Base-by-base conservation (phyloP, 1,140 invertebrate genomes). In the Brachystomella parvula region DNA sequence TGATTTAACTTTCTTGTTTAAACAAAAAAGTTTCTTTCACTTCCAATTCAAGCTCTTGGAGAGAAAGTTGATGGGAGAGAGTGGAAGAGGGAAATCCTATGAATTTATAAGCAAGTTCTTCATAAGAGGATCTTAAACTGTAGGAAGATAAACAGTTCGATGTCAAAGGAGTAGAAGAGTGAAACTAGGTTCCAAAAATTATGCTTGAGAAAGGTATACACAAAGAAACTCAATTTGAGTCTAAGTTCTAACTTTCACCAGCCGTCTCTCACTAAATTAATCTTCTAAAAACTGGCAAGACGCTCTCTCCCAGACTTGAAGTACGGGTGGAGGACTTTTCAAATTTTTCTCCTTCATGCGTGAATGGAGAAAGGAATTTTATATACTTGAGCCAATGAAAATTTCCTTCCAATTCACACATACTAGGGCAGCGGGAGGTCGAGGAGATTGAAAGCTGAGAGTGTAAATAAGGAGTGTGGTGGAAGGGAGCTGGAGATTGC, bases 141-240 rank as follows among this genome's bases (percentile, higher is more conserved):
- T 53, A 12, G 6, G 3, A 53, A 24, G 24, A 24, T 53, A 15
- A 53, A 53, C 49, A 53, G 15, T 19, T 6, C 3, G 15, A 53
- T 53, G 24, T 60, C 58, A 35, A 60, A 60, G 44, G 44, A 47
- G n/a, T n/a, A n/a, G n/a, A n/a, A n/a, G n/a, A n/a, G n/a, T n/a
- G n/a, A n/a, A n/a, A n/a, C n/a, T n/a, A n/a, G n/a, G n/a, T n/a
- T n/a, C n/a, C n/a, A n/a, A n/a, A n/a, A n/a, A n/a, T n/a, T n/a
- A n/a, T n/a, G n/a, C n/a, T n/a, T n/a, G n/a, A n/a, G n/a, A n/a
- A n/a, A n/a, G n/a, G n/a, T n/a, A n/a, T n/a, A n/a, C n/a, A n/a
- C n/a, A n/a, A n/a, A n/a, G n/a, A n/a, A n/a, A n/a, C n/a, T n/a
- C n/a, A n/a, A n/a, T n/a, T n/a, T n/a, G n/a, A n/a, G n/a, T n/a